phyloP scores from a whole-genome alignment of 2,113 vertebrate genomes.

The Lasiurus cinereus region DNA sequence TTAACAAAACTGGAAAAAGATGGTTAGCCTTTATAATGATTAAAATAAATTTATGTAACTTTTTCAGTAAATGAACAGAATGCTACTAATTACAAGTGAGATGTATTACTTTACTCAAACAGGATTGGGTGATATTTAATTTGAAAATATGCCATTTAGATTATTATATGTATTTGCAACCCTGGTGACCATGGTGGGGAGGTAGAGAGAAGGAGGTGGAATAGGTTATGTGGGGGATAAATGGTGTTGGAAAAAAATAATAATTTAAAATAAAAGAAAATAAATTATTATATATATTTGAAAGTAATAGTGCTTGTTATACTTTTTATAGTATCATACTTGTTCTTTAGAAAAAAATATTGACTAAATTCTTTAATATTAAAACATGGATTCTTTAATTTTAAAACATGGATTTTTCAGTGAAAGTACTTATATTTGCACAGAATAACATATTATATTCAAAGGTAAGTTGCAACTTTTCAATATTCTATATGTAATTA shows the following conservation, averaged over 20 bases:
- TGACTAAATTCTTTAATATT: background rate
- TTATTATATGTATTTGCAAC: background rate
- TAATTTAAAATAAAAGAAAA: background rate
- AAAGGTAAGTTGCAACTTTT: background rate
- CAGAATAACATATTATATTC: background rate
- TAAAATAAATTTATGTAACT: background rate
- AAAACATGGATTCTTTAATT: background rate
- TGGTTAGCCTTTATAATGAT: background rate
- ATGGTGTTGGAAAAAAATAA: background rate
- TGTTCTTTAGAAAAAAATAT: background rate
- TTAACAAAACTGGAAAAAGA: slow-evolving; percentile 2
- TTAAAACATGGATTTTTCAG: background rate
- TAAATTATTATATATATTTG: background rate
- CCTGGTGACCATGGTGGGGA: background rate
- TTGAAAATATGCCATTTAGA: background rate
- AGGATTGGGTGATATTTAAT: background rate
- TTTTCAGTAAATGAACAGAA: slow-evolving; percentile 15
- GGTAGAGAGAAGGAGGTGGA: background rate
- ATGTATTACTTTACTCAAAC: background rate
- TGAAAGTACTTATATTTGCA: background rate
- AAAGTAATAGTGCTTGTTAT: background rate
- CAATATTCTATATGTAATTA: background rate
- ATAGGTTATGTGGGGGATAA: background rate
- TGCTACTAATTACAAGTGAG: background rate
- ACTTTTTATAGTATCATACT: background rate